Conservation (phyloP, 1,140 invertebrate species). For the Apis dorsata region DNA sequence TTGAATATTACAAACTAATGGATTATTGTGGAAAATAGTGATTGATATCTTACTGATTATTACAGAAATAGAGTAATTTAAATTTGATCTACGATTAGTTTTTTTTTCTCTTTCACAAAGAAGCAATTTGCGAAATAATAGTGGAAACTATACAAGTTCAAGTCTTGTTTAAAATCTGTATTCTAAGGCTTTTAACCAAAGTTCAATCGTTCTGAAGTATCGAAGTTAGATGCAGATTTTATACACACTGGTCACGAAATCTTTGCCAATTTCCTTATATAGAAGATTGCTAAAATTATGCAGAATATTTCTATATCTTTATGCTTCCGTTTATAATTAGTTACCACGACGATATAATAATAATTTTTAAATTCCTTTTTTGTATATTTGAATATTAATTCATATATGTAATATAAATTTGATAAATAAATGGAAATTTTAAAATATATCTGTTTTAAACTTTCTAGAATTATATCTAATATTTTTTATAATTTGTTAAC, state of each 20-base stretch:
- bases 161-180: background rate
- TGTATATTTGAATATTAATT: too few species aligned
- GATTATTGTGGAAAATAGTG: too few species aligned
- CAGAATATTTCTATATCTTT: background rate
- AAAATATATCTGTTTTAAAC: background rate
- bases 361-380: background rate
- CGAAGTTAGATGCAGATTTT: slow-evolving; percentile 13
- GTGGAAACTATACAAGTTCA: background rate
- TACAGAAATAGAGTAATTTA: background rate
- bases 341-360: background rate
- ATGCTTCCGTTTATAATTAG: background rate
- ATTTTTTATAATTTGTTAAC: too few species aligned
- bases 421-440: too few species aligned
- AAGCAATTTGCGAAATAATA: background rate
- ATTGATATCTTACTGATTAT: background rate
- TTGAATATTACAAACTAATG: too few species aligned
- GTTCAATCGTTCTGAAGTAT: slow-evolving; percentile 2
- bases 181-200: background rate
- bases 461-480: background rate
- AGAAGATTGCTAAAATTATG: background rate
- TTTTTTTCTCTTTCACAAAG: background rate
- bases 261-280: background rate
- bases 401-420: too few species aligned
- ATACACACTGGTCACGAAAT: background rate
- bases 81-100: background rate